A percentile compares a stretch with the other conserved stretches of the same genome.
Evolutionary conservation across 2,797 vertebrate species (phyloP).

Genomic region (Australoheros facetus): DNA sequence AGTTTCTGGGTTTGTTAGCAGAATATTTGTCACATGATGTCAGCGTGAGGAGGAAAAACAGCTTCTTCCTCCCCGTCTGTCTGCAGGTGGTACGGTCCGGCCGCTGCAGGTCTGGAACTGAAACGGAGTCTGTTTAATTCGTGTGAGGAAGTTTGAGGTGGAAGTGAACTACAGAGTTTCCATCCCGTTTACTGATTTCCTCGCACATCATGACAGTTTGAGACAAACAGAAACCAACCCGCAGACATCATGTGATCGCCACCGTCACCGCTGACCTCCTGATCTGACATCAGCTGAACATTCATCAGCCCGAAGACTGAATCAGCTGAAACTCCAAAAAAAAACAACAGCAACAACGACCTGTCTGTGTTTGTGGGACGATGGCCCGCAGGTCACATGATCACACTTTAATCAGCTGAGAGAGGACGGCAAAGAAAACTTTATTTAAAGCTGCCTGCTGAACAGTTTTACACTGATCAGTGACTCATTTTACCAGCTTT

Average conservation of each 20-base stretch:
- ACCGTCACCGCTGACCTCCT: slow-evolving; percentile 5
- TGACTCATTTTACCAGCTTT: background rate
- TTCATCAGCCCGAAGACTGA: slow-evolving; percentile 1
- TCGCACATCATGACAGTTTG: background rate
- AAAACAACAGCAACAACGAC: background rate
- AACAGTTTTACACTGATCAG: background rate
- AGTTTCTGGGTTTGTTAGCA: background rate
- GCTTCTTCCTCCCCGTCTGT: background rate
- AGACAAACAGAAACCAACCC: background rate
- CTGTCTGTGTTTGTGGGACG: background rate
- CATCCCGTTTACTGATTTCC: background rate
- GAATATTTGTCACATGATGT: slow-evolving; percentile 50
- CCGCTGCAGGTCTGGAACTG: background rate
- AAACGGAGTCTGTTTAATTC: background rate
- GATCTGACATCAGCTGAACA: slow-evolving; percentile 41
- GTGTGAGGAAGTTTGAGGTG: slow-evolving; percentile 4
- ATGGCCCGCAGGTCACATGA: slow-evolving; percentile 28
- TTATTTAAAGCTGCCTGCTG: slow-evolving; percentile 14
- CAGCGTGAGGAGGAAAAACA: slow-evolving; percentile 24
- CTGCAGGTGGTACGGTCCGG: slow-evolving; percentile 10
- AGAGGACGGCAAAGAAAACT: background rate
- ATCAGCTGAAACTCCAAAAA: slow-evolving; percentile 14
- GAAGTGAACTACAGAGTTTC: background rate
- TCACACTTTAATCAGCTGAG: slow-evolving; percentile 2
- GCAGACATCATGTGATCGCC: background rate